Percentiles rank a stretch among this genome's conserved stretches.
These are phyloP conservation scores for Telmatherina bonti DNA, from an alignment of 2,797 vertebrate species.

Conservation along the genomic window DNA sequence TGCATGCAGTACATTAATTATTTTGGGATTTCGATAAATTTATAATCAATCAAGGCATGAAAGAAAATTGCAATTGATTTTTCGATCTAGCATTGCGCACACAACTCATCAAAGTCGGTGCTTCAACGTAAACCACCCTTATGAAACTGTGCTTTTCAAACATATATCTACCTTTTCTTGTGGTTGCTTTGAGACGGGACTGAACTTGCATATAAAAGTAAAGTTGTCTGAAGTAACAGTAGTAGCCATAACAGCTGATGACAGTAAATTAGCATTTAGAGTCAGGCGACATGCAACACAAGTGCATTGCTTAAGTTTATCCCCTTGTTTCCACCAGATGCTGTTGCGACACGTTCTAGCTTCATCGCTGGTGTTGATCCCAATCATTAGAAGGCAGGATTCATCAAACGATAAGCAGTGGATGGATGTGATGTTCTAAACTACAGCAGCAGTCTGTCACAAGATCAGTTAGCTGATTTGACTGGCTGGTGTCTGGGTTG, in stretches of 20 bases:
- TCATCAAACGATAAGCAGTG: not conserved
- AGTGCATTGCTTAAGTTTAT: conserved; percentile 7
- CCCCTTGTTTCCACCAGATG: conserved; percentile 29
- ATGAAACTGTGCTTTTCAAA: not conserved
- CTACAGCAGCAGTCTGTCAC: not conserved
- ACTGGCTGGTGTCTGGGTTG: not conserved
- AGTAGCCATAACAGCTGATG: not conserved
- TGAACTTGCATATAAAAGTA: not conserved
- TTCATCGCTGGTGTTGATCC: not conserved
- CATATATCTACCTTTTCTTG: not conserved
- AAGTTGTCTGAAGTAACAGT: not conserved
- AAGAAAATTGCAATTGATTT: not conserved
- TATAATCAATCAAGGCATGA: not conserved
- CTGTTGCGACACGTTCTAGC: not conserved
- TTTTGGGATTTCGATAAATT: not conserved
- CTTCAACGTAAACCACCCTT: not conserved
- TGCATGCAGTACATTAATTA: not conserved
- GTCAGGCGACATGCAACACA: conserved; percentile 21
- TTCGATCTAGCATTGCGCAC: not conserved
- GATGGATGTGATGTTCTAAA: not conserved
- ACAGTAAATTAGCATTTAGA: conserved; percentile 6
- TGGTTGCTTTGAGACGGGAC: not conserved
- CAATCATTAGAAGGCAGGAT: not conserved
- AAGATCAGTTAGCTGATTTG: not conserved
- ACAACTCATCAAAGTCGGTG: not conserved